Evolutionary conservation across 2,888 invertebrate genomes (phyloP), one percentile per base, ranked within the genome.

Genomic region (Idaea aversata): DNA sequence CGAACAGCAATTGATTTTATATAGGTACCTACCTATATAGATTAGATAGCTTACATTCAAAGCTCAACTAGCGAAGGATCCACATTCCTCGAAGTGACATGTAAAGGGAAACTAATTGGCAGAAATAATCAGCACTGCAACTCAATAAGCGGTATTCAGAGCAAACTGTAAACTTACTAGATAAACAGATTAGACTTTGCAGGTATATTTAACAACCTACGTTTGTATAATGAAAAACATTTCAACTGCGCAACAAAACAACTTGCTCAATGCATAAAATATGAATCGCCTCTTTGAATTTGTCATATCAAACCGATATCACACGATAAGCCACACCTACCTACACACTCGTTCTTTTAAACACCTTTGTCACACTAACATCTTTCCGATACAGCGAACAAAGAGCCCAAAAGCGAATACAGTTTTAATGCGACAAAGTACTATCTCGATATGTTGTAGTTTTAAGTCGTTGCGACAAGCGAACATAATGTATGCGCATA

Each of bases 241-340:
- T 47, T 47, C 47, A 47, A 47, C 47, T 47, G 47, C 7, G 47
- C 47, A 47, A 47, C 47, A 79, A 82, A 47, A 47, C 47, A 79
- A 82, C 79, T 80, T 78, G 74, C 75, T 82, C 87, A 82, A 89
- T 90, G 87, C 87, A 90, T 90, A 88, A 90, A 89, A 90, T 90
- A 91, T 90, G 86, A 87, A 86, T 84, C 78, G 81, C 76, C 81
- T 79, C 84, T 86, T 87, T 87, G 87, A 88, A 90, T 88, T 88
- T 90, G 89, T 90, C 88, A 84, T 86, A 87, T 88, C 85, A 79
- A 81, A 83, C 81, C 75, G 84, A 86, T 85, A 84, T 77, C 77
- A 76, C 75, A 71, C 74, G 80, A 83, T 82, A 82, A 80, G 80
- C 76, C 81, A 82, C 83, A 79, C 82, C 80, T 77, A 78, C 78